Evolutionary conservation across 2,888 invertebrate genomes (phyloP).

Genomic region (Ichneumoninae sp.): DNA sequence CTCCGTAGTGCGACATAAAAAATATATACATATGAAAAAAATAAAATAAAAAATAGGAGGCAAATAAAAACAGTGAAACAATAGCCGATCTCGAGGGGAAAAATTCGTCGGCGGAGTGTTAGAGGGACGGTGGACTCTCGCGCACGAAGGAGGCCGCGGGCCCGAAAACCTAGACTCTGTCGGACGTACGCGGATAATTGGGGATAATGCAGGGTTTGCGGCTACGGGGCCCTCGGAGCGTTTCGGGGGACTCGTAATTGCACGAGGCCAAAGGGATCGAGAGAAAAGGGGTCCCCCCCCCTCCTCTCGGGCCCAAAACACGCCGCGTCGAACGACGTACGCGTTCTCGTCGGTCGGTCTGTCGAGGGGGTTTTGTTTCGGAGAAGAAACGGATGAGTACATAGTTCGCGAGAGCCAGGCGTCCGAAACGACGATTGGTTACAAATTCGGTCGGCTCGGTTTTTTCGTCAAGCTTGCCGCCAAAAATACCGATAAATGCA

Average conservation of each 20-base stretch:
- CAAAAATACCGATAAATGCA: not conserved
- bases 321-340: slow-evolving; percentile 45
- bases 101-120: slow-evolving; percentile 56
- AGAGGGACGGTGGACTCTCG: slow-evolving; percentile 12
- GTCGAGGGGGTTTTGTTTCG: slow-evolving; percentile 78
- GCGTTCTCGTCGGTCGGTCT: slow-evolving; percentile 66
- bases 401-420: not conserved
- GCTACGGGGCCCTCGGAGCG: slow-evolving; percentile 66
- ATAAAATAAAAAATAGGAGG: not conserved
- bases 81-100: not conserved
- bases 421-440: slow-evolving; percentile 73
- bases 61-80: not conserved
- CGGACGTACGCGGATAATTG: slow-evolving; percentile 83
- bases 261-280: slow-evolving; percentile 72
- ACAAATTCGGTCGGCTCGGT: slow-evolving; percentile 76
- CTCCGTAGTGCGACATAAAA: not conserved
- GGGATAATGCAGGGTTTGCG: slow-evolving; percentile 83
- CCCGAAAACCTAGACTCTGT: slow-evolving; percentile 78
- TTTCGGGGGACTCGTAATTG: slow-evolving; percentile 80
- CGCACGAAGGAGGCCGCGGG: slow-evolving; percentile 65
- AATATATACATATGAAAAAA: too few species aligned
- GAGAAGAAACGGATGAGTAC: slow-evolving; percentile 73
- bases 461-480: slow-evolving; percentile 30
- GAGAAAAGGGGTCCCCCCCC: slow-evolving; percentile 46
- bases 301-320: slow-evolving; percentile 9